These are phyloP conservation scores for Drosophila colorata DNA, from an alignment of 2,888 invertebrate species.

Conservation along the genomic window DNA sequence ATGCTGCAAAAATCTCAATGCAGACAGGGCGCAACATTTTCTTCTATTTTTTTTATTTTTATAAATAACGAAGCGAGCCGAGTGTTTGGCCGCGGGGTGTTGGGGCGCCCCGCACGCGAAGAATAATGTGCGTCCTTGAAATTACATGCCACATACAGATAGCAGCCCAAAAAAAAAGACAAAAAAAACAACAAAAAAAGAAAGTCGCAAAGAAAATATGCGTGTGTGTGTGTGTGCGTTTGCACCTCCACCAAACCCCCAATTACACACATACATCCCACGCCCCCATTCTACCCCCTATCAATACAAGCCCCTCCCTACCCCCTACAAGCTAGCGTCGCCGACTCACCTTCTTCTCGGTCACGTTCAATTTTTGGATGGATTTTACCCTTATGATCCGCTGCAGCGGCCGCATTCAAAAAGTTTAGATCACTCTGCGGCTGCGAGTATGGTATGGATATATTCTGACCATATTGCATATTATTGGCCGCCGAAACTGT, in stretches of 20 bases:
- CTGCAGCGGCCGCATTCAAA: constrained; percentile 84
- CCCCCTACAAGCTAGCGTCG: constrained; percentile 31
- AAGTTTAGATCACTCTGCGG: constrained; percentile 85
- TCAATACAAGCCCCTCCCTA: too few relatives aligned
- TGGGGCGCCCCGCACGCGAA: constrained; percentile 56
- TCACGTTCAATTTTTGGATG: constrained; percentile 86
- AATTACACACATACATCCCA: not conserved
- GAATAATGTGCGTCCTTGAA: constrained; percentile 78
- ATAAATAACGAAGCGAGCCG: constrained; percentile 53
- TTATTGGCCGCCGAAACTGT: constrained; percentile 85
- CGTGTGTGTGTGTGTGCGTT: constrained; percentile 15
- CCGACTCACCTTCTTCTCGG: constrained; percentile 85
- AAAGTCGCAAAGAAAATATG: constrained; percentile 20
- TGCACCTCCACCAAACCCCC: not conserved
- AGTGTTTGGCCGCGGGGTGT: not conserved
- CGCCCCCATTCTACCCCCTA: not conserved
- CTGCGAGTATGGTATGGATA: constrained; percentile 85
- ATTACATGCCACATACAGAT: constrained; percentile 62
- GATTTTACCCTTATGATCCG: constrained; percentile 85
- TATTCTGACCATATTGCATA: constrained; percentile 86
- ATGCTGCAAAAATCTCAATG: constrained; percentile 52
- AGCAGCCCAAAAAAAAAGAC: constrained; percentile 27
- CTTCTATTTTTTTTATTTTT: constrained; percentile 4
- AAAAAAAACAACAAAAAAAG: constrained; percentile 2
- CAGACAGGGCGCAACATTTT: constrained; percentile 53